These are phyloP conservation scores for Drosophila emarginata DNA, from an alignment of 2,888 invertebrate species.

Conservation along the genomic window DNA sequence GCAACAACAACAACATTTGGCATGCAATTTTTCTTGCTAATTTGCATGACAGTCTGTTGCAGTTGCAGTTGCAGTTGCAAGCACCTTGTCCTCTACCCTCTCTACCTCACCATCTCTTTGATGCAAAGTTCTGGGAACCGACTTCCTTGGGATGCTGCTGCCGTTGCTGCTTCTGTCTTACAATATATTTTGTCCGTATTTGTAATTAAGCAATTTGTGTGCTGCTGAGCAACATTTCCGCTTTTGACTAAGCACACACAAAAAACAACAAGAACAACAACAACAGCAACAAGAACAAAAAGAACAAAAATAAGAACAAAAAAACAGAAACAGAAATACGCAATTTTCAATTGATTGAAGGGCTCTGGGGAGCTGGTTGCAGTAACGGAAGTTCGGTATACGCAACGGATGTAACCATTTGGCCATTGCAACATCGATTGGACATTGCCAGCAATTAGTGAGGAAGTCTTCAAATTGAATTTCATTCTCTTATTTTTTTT, in stretches of 20 bases:
- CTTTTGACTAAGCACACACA: conserved; percentile 36
- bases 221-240: conserved; percentile 65
- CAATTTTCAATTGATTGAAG: conserved; percentile 59
- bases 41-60: conserved; percentile 63
- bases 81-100: background rate
- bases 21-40: conserved; percentile 68
- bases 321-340: conserved; percentile 16
- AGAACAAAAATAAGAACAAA: background rate
- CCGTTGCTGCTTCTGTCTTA: conserved; percentile 14
- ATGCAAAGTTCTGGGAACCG: conserved; percentile 36
- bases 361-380: background rate
- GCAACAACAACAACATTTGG: conserved; percentile 61
- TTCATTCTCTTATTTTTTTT: background rate
- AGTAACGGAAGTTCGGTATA: conserved; percentile 15
- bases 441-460: conserved; percentile 55
- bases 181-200: conserved; percentile 41
- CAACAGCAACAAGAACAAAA: conserved; percentile 1
- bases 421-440: conserved; percentile 38
- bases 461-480: conserved; percentile 23
- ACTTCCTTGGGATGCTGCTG: conserved; percentile 44
- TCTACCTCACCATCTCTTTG: conserved; percentile 31
- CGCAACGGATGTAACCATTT: conserved; percentile 64
- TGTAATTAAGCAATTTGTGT: conserved; percentile 74
- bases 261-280: conserved; percentile 4
- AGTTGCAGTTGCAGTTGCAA: conserved; percentile 26